Percentiles rank a stretch among this genome's conserved stretches.
phyloP scores from a whole-genome alignment of 2,888 invertebrate species.

The Nebria salina region DNA sequence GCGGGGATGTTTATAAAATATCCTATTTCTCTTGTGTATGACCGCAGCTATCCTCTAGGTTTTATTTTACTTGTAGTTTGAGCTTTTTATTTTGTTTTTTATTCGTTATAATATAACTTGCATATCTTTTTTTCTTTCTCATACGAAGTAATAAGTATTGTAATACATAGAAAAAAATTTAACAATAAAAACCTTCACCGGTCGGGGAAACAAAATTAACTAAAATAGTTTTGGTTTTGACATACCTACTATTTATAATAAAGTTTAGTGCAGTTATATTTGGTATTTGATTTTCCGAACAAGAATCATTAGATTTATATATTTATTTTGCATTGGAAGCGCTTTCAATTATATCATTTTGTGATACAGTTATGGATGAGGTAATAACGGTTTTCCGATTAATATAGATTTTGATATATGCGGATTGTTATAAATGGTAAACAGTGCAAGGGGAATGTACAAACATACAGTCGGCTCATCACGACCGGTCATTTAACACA shows the following conservation, averaged over 20 bases:
- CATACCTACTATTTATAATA: too few species aligned
- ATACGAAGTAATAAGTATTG: too few species aligned
- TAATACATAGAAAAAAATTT: too few species aligned
- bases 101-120: neutral
- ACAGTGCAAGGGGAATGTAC: slow-evolving; percentile 30
- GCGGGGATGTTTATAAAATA: slow-evolving; percentile 36
- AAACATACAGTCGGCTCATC: slow-evolving; percentile 36
- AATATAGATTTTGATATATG: neutral
- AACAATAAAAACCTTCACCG: too few species aligned
- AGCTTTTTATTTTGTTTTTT: neutral
- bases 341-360: neutral
- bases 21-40: slow-evolving; percentile 34
- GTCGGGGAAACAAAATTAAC: too few species aligned
- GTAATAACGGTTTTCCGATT: neutral
- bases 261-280: too few species aligned
- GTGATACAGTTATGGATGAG: neutral
- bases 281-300: too few species aligned
- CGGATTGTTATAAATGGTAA: slow-evolving; percentile 17
- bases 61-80: neutral
- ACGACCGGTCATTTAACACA: slow-evolving; percentile 43
- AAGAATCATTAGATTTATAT: too few species aligned
- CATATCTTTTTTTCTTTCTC: neutral
- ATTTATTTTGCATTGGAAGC: too few species aligned
- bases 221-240: too few species aligned
- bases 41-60: neutral